phyloP scores from a whole-genome alignment of 2,888 invertebrate species.

The Spatulosminthurus flaviceps region DNA sequence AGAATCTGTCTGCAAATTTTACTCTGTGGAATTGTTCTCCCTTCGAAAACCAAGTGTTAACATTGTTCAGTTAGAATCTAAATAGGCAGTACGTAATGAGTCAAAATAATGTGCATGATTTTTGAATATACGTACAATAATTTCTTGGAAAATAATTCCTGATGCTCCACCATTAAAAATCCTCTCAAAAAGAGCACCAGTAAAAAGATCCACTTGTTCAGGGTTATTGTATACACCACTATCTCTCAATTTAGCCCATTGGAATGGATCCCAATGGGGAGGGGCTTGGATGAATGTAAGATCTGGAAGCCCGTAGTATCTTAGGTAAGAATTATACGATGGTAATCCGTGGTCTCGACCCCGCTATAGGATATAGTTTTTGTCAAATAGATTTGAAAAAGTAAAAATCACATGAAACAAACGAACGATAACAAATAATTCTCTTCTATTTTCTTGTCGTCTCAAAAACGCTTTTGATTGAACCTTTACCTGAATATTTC shows the following conservation, averaged over 20 bases:
- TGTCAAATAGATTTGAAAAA: neutral
- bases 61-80: too few species aligned
- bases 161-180: constrained; percentile 49
- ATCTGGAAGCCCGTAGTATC: neutral
- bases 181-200: constrained; percentile 56
- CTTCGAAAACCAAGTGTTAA: too few species aligned
- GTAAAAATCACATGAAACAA: neutral
- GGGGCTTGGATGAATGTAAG: constrained; percentile 63
- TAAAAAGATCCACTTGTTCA: constrained; percentile 58
- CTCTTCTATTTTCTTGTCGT: too few species aligned
- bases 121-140: constrained; percentile 47
- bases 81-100: neutral
- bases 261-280: constrained; percentile 42
- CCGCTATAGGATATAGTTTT: constrained; percentile 40
- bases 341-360: constrained; percentile 53
- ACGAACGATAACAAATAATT: too few species aligned
- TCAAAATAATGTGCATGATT: neutral
- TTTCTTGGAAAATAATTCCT: constrained; percentile 60
- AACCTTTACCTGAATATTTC: constrained; percentile 60
- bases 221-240: constrained; percentile 49
- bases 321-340: constrained; percentile 38
- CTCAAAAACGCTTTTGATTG: neutral
- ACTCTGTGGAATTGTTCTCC: constrained; percentile 55
- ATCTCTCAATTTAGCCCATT: constrained; percentile 41
- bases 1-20: constrained; percentile 59